Evolutionary conservation across 2,888 invertebrate species (phyloP).

Genomic region (Gisinianus flammeolus): DNA sequence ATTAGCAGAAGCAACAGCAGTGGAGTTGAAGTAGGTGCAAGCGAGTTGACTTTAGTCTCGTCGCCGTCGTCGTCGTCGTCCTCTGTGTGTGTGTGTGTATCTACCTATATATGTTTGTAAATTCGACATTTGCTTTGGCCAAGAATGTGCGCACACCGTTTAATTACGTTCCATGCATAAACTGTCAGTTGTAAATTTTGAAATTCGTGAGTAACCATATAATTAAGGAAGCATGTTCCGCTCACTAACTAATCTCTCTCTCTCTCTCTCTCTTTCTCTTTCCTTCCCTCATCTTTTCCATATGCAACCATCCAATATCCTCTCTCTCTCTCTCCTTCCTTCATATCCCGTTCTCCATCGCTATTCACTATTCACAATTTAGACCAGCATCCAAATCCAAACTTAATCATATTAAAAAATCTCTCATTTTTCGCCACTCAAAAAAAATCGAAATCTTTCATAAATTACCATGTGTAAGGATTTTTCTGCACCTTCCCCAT

Average conservation of each 20-base stretch:
- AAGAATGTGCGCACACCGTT: slow-evolving; percentile 36
- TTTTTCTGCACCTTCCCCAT: too few species aligned
- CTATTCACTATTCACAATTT: not conserved
- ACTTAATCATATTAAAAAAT: too few species aligned
- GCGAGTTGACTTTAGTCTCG: not conserved
- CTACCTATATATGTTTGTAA: not conserved
- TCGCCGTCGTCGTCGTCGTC: not conserved
- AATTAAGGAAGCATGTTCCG: slow-evolving; percentile 42
- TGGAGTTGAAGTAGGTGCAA: too few species aligned
- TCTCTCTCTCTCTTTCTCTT: not conserved
- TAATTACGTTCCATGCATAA: slow-evolving; percentile 43
- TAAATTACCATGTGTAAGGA: too few species aligned
- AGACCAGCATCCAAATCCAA: not conserved
- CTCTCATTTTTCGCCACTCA: too few species aligned
- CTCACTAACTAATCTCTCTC: slow-evolving; percentile 30
- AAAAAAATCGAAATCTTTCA: too few species aligned
- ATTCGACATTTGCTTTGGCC: not conserved
- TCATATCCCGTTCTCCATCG: not conserved
- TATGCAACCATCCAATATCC: not conserved
- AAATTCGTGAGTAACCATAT: slow-evolving; percentile 41
- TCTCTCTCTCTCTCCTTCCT: too few species aligned
- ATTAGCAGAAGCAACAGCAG: too few species aligned
- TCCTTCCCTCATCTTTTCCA: too few species aligned
- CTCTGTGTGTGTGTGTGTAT: not conserved
- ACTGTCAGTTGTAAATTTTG: slow-evolving; percentile 42